Percentiles rank a stretch among this genome's conserved stretches.
phyloP scores from a whole-genome alignment of 2,113 vertebrate genomes.

The Equus quagga region DNA sequence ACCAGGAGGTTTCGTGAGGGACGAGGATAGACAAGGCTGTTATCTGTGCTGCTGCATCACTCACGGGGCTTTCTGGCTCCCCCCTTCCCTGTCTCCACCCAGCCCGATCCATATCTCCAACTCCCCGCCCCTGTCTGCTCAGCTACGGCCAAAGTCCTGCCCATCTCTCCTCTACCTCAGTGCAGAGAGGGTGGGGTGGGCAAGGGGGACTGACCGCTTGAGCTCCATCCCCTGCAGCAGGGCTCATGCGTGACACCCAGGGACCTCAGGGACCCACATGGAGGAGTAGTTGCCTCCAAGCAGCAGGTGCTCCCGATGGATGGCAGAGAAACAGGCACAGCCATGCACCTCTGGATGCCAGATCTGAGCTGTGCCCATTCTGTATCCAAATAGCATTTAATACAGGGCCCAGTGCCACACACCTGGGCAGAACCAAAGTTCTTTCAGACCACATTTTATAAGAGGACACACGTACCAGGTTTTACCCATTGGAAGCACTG shows the following conservation, averaged over 20 bases:
- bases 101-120: background rate
- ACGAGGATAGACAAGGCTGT: background rate
- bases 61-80: background rate
- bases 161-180: background rate
- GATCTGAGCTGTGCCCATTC: background rate
- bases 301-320: background rate
- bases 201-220: background rate
- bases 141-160: background rate
- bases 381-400: background rate
- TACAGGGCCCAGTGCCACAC: background rate
- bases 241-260: accelerated
- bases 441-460: background rate
- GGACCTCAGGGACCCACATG: background rate
- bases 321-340: background rate
- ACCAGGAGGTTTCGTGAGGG: slow-evolving; percentile 66
- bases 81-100: too few species aligned
- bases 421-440: background rate
- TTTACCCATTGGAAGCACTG: background rate
- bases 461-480: background rate
- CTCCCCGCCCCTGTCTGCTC: background rate
- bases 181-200: background rate
- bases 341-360: accelerated
- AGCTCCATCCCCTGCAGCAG: background rate
- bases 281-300: background rate
- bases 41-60: background rate